Evolutionary conservation across 2,888 invertebrate species (phyloP), one percentile per base, ranked within the genome.

Genomic region (Eumacrocentrus americanus): DNA sequence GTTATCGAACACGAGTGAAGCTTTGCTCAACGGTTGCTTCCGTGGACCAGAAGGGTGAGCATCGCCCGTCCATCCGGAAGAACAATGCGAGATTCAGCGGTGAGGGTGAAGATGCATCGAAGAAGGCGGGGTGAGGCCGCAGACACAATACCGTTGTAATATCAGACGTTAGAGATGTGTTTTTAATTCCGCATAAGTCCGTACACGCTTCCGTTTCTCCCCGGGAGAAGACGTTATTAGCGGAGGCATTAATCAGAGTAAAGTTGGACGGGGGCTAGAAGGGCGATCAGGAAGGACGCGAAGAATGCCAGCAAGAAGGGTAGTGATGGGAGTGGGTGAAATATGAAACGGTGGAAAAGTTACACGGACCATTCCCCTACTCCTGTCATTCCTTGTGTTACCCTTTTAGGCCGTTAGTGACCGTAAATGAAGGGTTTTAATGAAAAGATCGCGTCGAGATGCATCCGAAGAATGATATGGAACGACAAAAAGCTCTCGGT

Each of bases 151-250:
- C 18, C 12, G n/a, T 12, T 23, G 22, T 34, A 37, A 18, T 38
- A 34, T 35, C 34, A 35, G 47, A 53, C 52, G 12, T 47, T 35
- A 12, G 44, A 52, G 25, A 61, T 53, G 72, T 71, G 74, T 75
- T 77, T 78, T 79, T 79, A 78, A 78, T 78, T 79, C 75, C 74
- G 78, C 76, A 77, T 77, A 76, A 77, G 77, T 77, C 74, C 70
- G 67, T 60, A 50, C 61, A 55, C 67, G 58, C 58, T 57, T 58
- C 52, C 64, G 61, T 65, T 64, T 67, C 70, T 73, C 68, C 71
- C 56, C 62, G 79, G 72, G 78, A 75, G 70, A 76, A 76, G 76
- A 77, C 74, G 78, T 79, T 79, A 79, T 79, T 79, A 79, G 78
- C 75, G 70, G 74, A 71, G 77, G 76, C 79, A 79, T 79, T 79